phyloP scores from a whole-genome alignment of 2,797 vertebrate species.

The Nasua narica region DNA sequence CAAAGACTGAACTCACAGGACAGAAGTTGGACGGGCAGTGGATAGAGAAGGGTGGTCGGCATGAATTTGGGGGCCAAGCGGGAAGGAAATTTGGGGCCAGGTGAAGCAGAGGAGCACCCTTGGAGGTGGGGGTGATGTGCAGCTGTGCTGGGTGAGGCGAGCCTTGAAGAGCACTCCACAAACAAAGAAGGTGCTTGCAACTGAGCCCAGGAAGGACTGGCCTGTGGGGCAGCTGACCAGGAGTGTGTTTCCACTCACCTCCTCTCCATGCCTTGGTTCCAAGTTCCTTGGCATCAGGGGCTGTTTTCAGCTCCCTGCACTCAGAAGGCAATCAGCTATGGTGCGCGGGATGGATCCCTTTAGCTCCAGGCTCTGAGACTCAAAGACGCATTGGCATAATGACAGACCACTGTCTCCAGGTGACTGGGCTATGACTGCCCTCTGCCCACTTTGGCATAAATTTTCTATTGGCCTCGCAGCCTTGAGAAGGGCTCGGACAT shows the following conservation, averaged over 20 bases:
- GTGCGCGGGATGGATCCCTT: background rate
- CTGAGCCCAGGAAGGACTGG: background rate
- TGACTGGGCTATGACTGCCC: background rate
- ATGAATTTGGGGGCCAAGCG: background rate
- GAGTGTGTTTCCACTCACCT: background rate
- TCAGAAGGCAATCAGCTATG: fast-evolving
- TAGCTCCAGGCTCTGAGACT: background rate
- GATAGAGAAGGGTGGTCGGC: background rate
- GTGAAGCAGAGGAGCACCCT: too few species aligned
- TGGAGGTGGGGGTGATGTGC: background rate
- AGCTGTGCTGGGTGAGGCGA: background rate
- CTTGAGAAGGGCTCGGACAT: background rate
- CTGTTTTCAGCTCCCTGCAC: background rate
- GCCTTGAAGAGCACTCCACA: background rate
- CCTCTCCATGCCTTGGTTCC: background rate
- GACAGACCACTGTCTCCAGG: background rate
- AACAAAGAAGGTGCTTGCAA: background rate
- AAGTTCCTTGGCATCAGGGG: background rate
- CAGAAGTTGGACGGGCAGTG: background rate
- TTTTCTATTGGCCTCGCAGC: background rate
- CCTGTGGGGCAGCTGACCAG: background rate
- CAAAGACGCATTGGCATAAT: background rate
- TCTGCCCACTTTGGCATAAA: background rate
- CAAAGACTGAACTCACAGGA: background rate
- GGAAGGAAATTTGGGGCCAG: background rate